Evolutionary conservation across 2,797 vertebrate genomes (phyloP).

Genomic region (Anguilla obscura): DNA sequence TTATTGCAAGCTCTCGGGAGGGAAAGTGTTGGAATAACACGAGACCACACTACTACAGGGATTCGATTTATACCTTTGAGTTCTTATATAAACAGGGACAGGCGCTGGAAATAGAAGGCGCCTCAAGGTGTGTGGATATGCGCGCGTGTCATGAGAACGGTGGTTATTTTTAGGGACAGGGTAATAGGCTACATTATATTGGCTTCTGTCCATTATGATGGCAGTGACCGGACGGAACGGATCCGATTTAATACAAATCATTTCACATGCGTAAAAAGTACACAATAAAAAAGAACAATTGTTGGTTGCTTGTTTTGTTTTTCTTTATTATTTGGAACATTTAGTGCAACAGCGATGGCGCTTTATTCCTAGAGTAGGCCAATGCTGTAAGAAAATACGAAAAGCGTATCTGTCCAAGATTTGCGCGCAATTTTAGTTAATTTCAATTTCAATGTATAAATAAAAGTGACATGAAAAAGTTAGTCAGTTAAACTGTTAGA

Average conservation of each 20-base stretch:
- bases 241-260: not conserved
- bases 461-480: not conserved
- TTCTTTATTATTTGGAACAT: not conserved
- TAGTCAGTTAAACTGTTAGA: not conserved
- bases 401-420: not conserved
- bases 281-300: not conserved
- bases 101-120: constrained; percentile 15
- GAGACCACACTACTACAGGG: not conserved
- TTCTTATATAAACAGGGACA: constrained; percentile 12
- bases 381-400: not conserved
- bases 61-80: not conserved
- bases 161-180: not conserved
- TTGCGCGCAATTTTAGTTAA: not conserved
- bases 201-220: not conserved
- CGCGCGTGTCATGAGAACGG: not conserved
- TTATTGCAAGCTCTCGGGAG: constrained; percentile 3
- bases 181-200: not conserved
- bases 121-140: not conserved
- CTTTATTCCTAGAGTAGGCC: not conserved
- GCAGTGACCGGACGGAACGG: not conserved
- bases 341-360: not conserved
- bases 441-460: not conserved
- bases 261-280: not conserved
- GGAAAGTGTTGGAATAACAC: not conserved
- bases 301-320: not conserved